Percentiles rank a stretch among this genome's conserved stretches.
Conservation (phyloP, 2,797 vertebrate species). For the Poecile montanus region DNA sequence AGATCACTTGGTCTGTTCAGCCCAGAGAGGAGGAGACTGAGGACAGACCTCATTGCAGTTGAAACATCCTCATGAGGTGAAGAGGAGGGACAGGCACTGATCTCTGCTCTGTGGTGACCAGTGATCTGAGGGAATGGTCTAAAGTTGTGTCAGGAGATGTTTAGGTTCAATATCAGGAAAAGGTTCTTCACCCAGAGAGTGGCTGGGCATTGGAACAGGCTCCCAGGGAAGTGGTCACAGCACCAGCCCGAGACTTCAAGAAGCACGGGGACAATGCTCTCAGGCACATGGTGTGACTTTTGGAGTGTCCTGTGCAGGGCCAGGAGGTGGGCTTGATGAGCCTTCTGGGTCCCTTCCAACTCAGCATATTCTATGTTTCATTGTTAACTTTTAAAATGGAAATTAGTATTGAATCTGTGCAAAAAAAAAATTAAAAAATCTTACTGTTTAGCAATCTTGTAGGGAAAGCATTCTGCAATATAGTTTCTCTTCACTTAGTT, state of each 20-base stretch:
- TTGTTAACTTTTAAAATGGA: not conserved
- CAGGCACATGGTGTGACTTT: too few species aligned
- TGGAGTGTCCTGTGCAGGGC: too few species aligned
- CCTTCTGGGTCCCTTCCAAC: not conserved
- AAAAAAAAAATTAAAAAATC: not conserved
- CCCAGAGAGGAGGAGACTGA: not conserved
- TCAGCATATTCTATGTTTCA: not conserved
- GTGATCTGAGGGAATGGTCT: rapidly evolving
- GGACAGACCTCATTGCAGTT: rapidly evolving
- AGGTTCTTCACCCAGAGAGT: not conserved
- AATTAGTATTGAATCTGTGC: not conserved
- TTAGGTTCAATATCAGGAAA: not conserved
- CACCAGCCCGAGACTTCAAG: not conserved
- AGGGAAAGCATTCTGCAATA: not conserved
- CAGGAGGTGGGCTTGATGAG: not conserved
- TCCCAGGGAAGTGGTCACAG: not conserved
- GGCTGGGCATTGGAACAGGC: too few species aligned
- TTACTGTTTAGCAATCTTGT: not conserved
- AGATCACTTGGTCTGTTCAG: not conserved
- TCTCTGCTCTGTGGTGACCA: not conserved
- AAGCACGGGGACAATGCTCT: not conserved
- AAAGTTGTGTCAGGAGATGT: rapidly evolving
- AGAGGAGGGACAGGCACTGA: not conserved
- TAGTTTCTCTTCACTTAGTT: not conserved
- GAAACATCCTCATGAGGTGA: rapidly evolving